These are phyloP conservation scores for Craseonycteris thonglongyai DNA, from an alignment of 2,113 vertebrate genomes.

Conservation along the genomic window DNA sequence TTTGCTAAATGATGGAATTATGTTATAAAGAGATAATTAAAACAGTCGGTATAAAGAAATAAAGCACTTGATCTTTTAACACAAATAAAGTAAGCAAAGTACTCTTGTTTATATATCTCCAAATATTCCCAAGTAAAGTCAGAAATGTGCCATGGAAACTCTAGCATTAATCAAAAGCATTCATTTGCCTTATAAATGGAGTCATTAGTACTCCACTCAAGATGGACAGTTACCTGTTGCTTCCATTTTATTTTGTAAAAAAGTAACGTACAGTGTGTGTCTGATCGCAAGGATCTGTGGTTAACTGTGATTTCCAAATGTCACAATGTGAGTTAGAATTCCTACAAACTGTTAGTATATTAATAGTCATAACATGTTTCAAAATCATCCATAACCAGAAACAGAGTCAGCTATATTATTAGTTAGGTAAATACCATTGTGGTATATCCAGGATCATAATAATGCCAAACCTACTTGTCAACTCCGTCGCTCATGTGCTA, in stretches of 20 bases:
- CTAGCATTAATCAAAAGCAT: background rate
- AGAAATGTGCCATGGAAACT: background rate
- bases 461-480: background rate
- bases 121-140: background rate
- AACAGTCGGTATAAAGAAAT: background rate
- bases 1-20: conserved; percentile 20
- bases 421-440: background rate
- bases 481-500: background rate
- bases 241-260: background rate
- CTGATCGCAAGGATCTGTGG: background rate
- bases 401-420: background rate
- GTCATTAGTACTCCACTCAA: background rate
- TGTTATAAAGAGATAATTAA: background rate
- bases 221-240: background rate
- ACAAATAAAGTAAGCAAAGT: background rate
- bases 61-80: background rate
- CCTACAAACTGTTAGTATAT: background rate
- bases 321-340: background rate
- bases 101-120: background rate
- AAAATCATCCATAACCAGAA: background rate
- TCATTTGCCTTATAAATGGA: background rate
- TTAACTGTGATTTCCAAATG: conserved; percentile 12
- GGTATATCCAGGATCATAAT: background rate
- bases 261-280: background rate
- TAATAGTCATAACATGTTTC: background rate